These are phyloP conservation scores for Pherbina coryleti DNA, from an alignment of 2,888 invertebrate species.

Conservation along the genomic window DNA sequence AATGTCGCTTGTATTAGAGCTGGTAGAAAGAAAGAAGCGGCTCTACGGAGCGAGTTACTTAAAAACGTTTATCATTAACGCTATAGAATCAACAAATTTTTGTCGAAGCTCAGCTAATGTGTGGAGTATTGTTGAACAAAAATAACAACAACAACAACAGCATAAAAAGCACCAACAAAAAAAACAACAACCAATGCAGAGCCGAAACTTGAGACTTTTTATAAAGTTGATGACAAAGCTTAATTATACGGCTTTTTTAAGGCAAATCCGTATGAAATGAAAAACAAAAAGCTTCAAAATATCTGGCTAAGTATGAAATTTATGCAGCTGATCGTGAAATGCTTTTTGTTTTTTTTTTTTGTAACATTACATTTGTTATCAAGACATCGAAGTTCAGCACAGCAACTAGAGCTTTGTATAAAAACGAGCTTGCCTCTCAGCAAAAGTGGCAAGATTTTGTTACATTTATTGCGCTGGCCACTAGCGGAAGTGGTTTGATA, in stretches of 20 bases:
- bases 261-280: not conserved
- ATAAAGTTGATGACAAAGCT: conserved; percentile 25
- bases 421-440: too few relatives aligned
- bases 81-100: conserved; percentile 2
- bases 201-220: conserved; percentile 43
- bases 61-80: conserved; percentile 11
- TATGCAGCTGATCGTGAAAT: too few relatives aligned
- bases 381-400: too few relatives aligned
- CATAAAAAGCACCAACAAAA: not conserved
- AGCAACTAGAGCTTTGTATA: too few relatives aligned
- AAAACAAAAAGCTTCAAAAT: too few relatives aligned
- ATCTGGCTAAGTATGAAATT: too few relatives aligned
- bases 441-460: too few relatives aligned
- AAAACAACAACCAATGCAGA: conserved; percentile 31
- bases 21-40: conserved; percentile 10
- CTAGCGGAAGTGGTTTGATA: too few relatives aligned
- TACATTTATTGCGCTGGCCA: too few relatives aligned
- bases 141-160: conserved; percentile 41
- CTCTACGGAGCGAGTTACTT: not conserved
- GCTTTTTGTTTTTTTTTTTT: too few relatives aligned
- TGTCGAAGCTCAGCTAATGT: conserved; percentile 2
- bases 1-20: conserved; percentile 32
- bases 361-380: too few relatives aligned
- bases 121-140: not conserved
- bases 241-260: conserved; percentile 7